Base-by-base conservation (phyloP, 2,888 invertebrate species). In the Synergus gifuensis region DNA sequence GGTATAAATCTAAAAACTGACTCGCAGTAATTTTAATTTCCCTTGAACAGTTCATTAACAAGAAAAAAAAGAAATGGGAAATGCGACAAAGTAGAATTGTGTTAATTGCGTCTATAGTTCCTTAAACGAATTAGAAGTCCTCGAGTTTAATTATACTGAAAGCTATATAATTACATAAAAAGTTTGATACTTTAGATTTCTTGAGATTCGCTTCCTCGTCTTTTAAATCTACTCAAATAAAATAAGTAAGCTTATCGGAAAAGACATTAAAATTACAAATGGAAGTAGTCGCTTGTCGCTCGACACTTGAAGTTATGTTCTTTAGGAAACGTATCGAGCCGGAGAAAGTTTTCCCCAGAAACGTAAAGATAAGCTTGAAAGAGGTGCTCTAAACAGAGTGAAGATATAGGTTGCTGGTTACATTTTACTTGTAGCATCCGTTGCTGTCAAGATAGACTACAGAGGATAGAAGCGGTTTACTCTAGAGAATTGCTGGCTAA, bases 131-230 rank as follows among this genome's bases (percentile, higher is more conserved):
- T 58, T 40, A 73, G 54, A 73, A 73, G 49, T 54, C 36, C 73
- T 73, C 12, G 73, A 58, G 73, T 73, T 73, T 54, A 36, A 73
- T 73, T 73, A 73, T n/a, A 11, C n/a, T 73, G 40, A 73, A 40
- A 73, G 73, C 73, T 16, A 73, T 49, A 69, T 73, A 73, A 73
- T 73, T 73, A 73, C 40, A 36, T 22, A 40, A 73, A 58, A 73
- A 54, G 9, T 73, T 54, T 11, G 40, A 1, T 60, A 28, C 62
- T 28, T 22, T 62, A 22, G 12, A 28, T 54, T 58, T 73, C 73
- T 54, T 36, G 11, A 54, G 28, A n/a, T 73, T n/a, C 36, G 11
- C 8, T 36, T 40, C 28, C 28, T 54, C 0, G 5, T 54, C 28
- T 73, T 54, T 46, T 14, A 67, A 62, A 62, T 28, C 28, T 46